Conservation (phyloP, 2,797 vertebrate species). For the Pseudomugil gertrudae region DNA sequence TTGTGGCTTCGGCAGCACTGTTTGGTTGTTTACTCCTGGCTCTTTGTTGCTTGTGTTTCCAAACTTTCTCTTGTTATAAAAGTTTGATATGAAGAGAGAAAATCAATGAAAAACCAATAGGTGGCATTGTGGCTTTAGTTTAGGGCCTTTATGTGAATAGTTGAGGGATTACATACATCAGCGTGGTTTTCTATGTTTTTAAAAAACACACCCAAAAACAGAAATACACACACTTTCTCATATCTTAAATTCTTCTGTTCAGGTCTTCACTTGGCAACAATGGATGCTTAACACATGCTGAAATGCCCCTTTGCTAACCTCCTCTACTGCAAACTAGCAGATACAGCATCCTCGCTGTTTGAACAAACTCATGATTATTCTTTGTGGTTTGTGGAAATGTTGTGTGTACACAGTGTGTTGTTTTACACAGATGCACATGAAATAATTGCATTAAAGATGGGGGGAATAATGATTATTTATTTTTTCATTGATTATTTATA, state of each 20-base stretch:
- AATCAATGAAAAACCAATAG: constrained; percentile 15
- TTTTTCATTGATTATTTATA: constrained; percentile 1
- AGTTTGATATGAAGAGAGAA: not conserved
- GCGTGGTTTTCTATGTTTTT: not conserved
- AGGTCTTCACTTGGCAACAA: constrained; percentile 20
- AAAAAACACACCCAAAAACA: not conserved
- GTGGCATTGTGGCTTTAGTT: constrained; percentile 36
- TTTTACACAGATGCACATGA: not conserved
- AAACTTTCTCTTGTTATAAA: constrained; percentile 13
- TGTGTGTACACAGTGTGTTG: not conserved
- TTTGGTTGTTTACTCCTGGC: constrained; percentile 13
- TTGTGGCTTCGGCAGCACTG: constrained; percentile 26
- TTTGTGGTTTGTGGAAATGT: not conserved
- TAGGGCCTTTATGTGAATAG: not conserved
- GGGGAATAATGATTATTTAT: not conserved
- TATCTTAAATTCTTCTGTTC: constrained; percentile 31
- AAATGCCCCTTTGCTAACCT: constrained; percentile 34
- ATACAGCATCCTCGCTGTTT: constrained; percentile 20
- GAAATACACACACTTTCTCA: not conserved
- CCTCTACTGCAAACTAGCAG: constrained; percentile 5
- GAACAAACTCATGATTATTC: not conserved
- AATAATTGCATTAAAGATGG: not conserved
- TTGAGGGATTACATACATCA: not conserved
- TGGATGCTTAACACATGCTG: constrained; percentile 35
- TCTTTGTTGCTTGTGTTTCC: constrained; percentile 20